Evolutionary conservation across 1,140 invertebrate genomes (phyloP).

Genomic region (Conus ventricosus): DNA sequence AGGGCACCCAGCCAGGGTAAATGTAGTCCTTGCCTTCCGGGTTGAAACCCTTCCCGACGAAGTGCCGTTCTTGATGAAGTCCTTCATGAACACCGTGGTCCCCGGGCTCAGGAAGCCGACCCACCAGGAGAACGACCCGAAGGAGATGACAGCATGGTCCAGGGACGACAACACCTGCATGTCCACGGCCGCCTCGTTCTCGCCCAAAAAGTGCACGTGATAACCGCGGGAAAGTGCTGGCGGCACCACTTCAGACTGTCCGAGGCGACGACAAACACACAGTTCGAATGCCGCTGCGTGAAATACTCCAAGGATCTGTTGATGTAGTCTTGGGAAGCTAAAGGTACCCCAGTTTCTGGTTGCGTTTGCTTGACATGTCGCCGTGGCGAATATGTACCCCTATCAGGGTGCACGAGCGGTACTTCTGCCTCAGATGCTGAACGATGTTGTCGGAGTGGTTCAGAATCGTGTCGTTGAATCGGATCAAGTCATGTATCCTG

Average conservation of each 20-base stretch:
- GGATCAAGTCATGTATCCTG: slow-evolving; percentile 45
- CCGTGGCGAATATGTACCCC: slow-evolving; percentile 62
- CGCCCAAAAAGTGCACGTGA: slow-evolving; percentile 39
- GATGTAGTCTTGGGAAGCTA: slow-evolving; percentile 44
- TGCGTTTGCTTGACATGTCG: slow-evolving; percentile 47
- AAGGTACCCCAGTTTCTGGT: slow-evolving; percentile 42
- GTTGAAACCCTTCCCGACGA: slow-evolving; percentile 21
- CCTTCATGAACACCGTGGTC: slow-evolving; percentile 51
- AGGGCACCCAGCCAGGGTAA: slow-evolving; percentile 40
- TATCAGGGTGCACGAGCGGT: slow-evolving; percentile 39
- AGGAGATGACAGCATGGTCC: slow-evolving; percentile 57
- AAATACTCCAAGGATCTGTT: slow-evolving; percentile 52
- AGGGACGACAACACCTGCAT: slow-evolving; percentile 48
- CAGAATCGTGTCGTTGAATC: slow-evolving; percentile 46
- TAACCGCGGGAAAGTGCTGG: slow-evolving; percentile 5
- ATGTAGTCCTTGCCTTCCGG: slow-evolving; percentile 29
- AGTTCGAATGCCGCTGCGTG: slow-evolving; percentile 30
- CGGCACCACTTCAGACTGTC: slow-evolving; percentile 54
- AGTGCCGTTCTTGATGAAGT: slow-evolving; percentile 39
- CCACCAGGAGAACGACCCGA: slow-evolving; percentile 64
- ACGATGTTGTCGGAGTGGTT: slow-evolving; percentile 35
- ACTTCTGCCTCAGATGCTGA: slow-evolving; percentile 22
- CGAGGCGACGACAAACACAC: slow-evolving; percentile 54
- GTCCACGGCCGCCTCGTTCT: slow-evolving; percentile 59
- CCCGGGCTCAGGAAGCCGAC: slow-evolving; percentile 58